phyloP scores from a whole-genome alignment of 2,888 invertebrate species.

The Acanthococcus lagerstroemiae region DNA sequence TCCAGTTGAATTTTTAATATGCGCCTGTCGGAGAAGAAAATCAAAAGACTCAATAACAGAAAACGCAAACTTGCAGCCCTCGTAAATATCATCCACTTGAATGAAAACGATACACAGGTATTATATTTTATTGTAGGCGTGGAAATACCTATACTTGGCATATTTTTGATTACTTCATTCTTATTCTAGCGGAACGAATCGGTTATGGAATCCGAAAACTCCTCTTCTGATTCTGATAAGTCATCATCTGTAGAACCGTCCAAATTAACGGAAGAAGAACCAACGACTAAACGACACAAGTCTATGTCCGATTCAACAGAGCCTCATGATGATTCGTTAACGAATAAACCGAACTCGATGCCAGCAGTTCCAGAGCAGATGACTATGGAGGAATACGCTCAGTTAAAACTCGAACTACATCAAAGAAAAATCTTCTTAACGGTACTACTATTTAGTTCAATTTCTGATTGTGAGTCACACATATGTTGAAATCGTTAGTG shows the following conservation, averaged over 20 bases:
- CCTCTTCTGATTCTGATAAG: slow-evolving; percentile 6
- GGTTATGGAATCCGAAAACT: slow-evolving; percentile 7
- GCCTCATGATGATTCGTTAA: background rate
- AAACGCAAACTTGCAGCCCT: slow-evolving; percentile 21
- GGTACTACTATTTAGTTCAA: background rate
- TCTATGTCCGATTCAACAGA: background rate
- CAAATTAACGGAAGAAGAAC: slow-evolving; percentile 3
- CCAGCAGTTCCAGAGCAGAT: background rate
- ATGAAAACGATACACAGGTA: slow-evolving; percentile 21
- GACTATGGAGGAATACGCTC: slow-evolving; percentile 6
- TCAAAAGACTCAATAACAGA: slow-evolving; percentile 16
- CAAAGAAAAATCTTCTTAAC: slow-evolving; percentile 15
- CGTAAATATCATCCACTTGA: slow-evolving; percentile 12
- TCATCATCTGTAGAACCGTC: background rate
- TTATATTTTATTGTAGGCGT: background rate
- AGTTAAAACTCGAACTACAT: slow-evolving; percentile 5
- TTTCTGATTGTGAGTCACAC: background rate
- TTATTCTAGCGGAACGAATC: background rate
- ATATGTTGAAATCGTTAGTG: background rate
- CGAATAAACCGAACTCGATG: background rate
- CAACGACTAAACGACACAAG: slow-evolving; percentile 17
- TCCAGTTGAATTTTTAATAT: no score
- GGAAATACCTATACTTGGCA: background rate
- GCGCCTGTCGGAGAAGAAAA: slow-evolving; percentile 22
- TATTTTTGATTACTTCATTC: background rate